These are phyloP conservation scores for Lithophane semibrunnea DNA, from an alignment of 2,888 invertebrate genomes.

Conservation along the genomic window DNA sequence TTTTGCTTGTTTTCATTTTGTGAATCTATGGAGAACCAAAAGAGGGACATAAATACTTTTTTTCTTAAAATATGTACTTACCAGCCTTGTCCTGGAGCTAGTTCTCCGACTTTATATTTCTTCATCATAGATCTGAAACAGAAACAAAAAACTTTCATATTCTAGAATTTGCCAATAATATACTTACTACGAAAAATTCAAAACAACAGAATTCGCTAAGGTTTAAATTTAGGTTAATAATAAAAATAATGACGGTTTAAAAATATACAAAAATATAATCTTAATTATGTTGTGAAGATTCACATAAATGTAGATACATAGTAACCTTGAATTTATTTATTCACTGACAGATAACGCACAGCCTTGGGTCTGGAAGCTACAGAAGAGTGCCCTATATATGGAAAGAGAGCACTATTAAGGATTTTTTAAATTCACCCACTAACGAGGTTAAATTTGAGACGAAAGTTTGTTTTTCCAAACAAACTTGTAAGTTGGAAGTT, in stretches of 20 bases:
- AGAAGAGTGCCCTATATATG: not conserved
- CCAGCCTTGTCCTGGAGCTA: constrained; percentile 80
- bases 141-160: constrained; percentile 72
- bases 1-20: constrained; percentile 13
- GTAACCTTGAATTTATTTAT: too few species aligned
- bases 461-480: not conserved
- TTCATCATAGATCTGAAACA: constrained; percentile 93
- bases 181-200: not conserved
- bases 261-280: too few species aligned
- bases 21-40: constrained; percentile 26
- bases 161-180: not conserved
- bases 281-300: too few species aligned
- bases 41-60: not conserved
- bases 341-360: not conserved
- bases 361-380: not conserved
- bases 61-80: constrained; percentile 63
- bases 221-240: not conserved
- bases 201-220: not conserved
- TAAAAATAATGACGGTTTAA: not conserved
- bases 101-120: constrained; percentile 94
- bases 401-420: not conserved
- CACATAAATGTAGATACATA: too few species aligned
- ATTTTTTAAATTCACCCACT: not conserved
- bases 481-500: too few species aligned
- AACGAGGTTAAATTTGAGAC: not conserved